Percentiles rank a stretch among this genome's conserved stretches.
These are phyloP conservation scores for Embiotoca jacksoni DNA, from an alignment of 2,113 vertebrate species.

Conservation along the genomic window DNA sequence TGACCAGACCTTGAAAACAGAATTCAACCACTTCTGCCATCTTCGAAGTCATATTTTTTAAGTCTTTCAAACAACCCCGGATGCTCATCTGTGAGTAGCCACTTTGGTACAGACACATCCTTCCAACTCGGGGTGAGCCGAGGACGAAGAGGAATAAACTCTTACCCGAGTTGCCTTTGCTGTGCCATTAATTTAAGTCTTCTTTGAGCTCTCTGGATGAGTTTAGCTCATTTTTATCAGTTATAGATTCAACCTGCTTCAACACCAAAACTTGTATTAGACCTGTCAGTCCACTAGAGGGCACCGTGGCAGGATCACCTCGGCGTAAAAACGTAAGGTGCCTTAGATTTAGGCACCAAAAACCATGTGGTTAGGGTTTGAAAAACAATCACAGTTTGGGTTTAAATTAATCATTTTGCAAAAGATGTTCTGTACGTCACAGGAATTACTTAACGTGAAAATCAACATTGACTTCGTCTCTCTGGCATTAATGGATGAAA, in stretches of 20 bases:
- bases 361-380: too few species aligned
- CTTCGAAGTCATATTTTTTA: constrained; percentile 28
- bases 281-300: too few species aligned
- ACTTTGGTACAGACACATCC: background rate
- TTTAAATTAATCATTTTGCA: too few species aligned
- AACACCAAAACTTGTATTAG: too few species aligned
- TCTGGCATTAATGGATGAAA: too few species aligned
- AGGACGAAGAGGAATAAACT: constrained; percentile 13
- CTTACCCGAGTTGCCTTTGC: background rate
- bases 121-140: background rate
- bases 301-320: too few species aligned
- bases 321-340: too few species aligned
- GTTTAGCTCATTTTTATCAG: background rate
- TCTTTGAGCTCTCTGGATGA: background rate
- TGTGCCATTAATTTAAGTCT: background rate
- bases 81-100: constrained; percentile 6
- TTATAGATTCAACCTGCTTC: background rate
- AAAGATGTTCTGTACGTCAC: too few species aligned
- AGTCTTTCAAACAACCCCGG: constrained; percentile 7
- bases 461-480: too few species aligned
- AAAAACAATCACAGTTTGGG: too few species aligned
- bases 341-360: too few species aligned
- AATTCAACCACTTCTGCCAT: constrained; percentile 8
- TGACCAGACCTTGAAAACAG: constrained; percentile 55
- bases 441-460: too few species aligned